These are phyloP conservation scores for Siniperca chuatsi DNA, from an alignment of 2,113 vertebrate species.

Conservation along the genomic window DNA sequence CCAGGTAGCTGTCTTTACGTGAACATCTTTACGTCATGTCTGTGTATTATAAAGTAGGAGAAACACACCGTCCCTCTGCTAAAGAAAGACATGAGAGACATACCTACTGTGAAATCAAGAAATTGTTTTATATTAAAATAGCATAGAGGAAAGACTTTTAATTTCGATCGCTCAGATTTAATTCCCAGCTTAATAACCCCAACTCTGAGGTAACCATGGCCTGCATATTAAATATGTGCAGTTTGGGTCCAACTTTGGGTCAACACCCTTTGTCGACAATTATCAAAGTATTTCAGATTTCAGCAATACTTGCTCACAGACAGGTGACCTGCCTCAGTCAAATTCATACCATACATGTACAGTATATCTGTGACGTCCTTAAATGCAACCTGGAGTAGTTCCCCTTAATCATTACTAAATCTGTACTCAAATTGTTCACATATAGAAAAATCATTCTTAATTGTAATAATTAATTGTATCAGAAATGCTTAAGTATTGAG, in stretches of 20 bases:
- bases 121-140: neutral
- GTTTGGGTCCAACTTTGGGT: neutral
- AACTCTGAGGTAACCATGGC: neutral
- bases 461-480: neutral
- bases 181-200: neutral
- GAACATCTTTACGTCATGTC: neutral
- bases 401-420: neutral
- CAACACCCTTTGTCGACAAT: too few relatives aligned
- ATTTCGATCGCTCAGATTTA: neutral
- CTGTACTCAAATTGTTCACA: neutral
- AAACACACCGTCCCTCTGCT: accelerated
- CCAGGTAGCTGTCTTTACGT: slow-evolving; percentile 4
- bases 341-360: neutral
- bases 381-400: neutral
- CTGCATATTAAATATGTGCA: neutral
- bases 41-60: neutral
- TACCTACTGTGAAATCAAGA: neutral
- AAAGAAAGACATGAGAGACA: neutral
- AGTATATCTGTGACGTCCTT: neutral
- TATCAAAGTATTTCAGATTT: too few relatives aligned
- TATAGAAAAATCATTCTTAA: neutral
- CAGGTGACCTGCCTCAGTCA: neutral
- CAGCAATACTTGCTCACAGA: neutral
- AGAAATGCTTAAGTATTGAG: neutral
- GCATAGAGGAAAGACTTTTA: neutral